Evolutionary conservation across 2,888 invertebrate genomes (phyloP), one percentile per base, ranked within the genome.

Genomic region (Camponotus fellah): DNA sequence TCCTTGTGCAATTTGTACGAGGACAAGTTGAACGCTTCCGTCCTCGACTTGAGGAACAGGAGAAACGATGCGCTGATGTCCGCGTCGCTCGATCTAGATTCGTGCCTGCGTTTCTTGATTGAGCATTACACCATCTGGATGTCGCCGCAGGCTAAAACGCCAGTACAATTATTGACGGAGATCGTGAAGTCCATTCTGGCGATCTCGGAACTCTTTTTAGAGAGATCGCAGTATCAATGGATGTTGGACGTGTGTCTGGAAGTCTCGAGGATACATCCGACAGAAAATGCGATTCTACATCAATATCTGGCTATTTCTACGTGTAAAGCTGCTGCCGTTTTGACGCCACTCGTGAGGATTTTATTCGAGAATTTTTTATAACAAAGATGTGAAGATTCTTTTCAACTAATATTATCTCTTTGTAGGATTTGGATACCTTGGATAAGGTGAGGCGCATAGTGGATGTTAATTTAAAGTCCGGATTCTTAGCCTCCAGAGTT

Each of bases 51-150:
- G 43, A 94, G 93, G 69, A 92, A 95, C 85, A 95, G 95, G 88
- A 93, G 95, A 75, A 95, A 95, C 87, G 95, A 95, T 14, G 93
- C 93, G 0, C 77, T 94, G 8, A 91, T 91, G 68, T 86, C 90
- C 1, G 89, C 92, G 10, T 92, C 93, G 9, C 89, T 99, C 56
- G 99, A 99, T 95, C 96, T 99, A 46, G 97, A 98, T 94, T 99
- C 99, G 84, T 99, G 99, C 95, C 95, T 99, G 76, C 98, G 98
- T 94, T 97, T 99, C 93, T 96, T 99, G 26, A 96, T 99, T 94
- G 99, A 99, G 94, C 96, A 99, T 49, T 98, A 98, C 89, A 96
- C 97, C 0, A 98, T 98, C 82, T 97, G 97, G 96, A 94, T 97
- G 85, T 95, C 96, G 74, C 95, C 96, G 14, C 95, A 95, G 91